A percentile compares a stretch with the other conserved stretches of the same genome.
Evolutionary conservation across 2,888 invertebrate species (phyloP).

Genomic region (Erpobdella octoculata): DNA sequence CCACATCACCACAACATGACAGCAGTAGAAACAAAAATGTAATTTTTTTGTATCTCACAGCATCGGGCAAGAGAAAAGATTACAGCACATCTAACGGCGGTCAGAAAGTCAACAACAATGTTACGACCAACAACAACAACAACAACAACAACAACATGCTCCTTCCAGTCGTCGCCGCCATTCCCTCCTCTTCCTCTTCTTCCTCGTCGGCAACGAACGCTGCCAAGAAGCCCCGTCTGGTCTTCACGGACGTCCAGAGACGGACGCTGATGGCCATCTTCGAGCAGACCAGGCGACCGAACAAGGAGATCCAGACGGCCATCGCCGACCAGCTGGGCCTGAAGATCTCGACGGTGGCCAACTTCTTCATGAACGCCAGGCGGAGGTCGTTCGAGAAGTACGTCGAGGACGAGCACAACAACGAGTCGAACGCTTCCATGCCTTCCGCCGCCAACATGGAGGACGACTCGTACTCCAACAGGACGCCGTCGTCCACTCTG

Average conservation of each 20-base stretch:
- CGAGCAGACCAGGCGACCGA: constrained; percentile 98
- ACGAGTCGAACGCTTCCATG: background rate
- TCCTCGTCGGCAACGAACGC: background rate
- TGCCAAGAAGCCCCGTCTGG: constrained; percentile 62
- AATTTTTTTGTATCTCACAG: too few relatives aligned
- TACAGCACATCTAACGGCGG: background rate
- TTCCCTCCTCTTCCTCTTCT: background rate
- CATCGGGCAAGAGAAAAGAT: constrained; percentile 13
- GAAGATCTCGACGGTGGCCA: constrained; percentile 94
- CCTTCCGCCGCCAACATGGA: background rate
- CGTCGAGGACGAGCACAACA: constrained; percentile 63
- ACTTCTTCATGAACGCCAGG: constrained; percentile 99
- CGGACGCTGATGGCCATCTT: constrained; percentile 99
- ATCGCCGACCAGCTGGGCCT: constrained; percentile 92
- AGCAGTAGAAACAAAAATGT: too few relatives aligned
- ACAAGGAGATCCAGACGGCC: constrained; percentile 99
- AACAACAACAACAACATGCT: constrained; percentile 7
- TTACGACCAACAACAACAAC: background rate
- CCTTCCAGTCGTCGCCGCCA: background rate
- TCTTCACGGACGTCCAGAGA: constrained; percentile 99
- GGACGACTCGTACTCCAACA: background rate
- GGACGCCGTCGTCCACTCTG: background rate
- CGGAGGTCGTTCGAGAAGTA: constrained; percentile 82
- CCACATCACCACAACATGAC: too few relatives aligned
- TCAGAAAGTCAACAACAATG: background rate